These are phyloP conservation scores for Cephus spinipes DNA, from an alignment of 2,888 invertebrate genomes.

Conservation along the genomic window DNA sequence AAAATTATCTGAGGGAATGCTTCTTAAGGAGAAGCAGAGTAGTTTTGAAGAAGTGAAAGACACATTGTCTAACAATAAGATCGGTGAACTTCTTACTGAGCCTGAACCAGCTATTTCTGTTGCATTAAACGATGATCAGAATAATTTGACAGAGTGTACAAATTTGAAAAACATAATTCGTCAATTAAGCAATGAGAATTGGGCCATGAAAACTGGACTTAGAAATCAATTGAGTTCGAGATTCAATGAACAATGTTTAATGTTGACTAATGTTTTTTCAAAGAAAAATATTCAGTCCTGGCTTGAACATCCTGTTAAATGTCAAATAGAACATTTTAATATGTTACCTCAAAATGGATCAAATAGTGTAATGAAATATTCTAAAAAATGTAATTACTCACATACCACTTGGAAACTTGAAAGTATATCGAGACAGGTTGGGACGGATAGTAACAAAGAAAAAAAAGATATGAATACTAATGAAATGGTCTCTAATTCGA, in stretches of 20 bases:
- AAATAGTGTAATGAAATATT: neutral
- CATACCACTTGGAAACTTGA: neutral
- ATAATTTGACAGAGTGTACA: neutral
- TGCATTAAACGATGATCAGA: neutral
- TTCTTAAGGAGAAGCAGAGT: neutral
- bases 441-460: neutral
- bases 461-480: neutral
- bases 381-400: neutral
- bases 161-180: neutral
- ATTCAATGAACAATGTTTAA: neutral
- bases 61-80: neutral
- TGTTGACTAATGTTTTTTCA: neutral
- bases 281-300: neutral
- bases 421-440: neutral
- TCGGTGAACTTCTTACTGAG: neutral
- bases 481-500: neutral
- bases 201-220: neutral
- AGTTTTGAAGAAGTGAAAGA: neutral
- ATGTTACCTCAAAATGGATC: neutral
- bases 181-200: neutral
- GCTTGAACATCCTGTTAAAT: neutral
- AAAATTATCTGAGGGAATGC: neutral
- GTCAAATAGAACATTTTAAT: neutral
- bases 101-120: neutral
- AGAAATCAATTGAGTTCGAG: neutral